phyloP scores from a whole-genome alignment of 2,113 vertebrate genomes.

The Prolemur simus region DNA sequence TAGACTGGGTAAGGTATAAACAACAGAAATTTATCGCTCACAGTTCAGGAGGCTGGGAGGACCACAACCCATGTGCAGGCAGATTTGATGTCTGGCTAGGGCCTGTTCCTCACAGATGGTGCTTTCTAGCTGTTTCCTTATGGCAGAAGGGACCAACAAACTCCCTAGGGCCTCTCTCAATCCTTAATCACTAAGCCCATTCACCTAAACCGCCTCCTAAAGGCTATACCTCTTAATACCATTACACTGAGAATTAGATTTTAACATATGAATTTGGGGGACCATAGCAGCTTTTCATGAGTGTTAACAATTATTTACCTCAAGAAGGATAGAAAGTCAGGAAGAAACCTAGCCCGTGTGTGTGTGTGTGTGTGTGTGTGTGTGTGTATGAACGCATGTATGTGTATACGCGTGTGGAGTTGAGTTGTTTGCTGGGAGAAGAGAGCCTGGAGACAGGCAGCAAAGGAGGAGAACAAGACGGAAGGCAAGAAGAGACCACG shows the following conservation, averaged over 20 bases:
- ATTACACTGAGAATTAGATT: not conserved
- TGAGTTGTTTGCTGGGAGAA: not conserved
- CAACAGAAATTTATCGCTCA: not conserved
- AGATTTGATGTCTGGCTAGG: not conserved
- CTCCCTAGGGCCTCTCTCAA: not conserved
- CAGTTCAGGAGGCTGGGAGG: not conserved
- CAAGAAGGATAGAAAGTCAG: not conserved
- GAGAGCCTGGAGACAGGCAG: not conserved
- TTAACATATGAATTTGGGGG: not conserved
- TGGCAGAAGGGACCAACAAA: not conserved
- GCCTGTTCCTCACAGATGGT: not conserved
- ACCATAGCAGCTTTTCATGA: not conserved
- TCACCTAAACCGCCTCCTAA: not conserved
- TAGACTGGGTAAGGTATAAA: not conserved
- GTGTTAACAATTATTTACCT: not conserved
- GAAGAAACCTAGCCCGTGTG: not conserved
- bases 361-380: not conserved
- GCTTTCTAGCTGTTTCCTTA: not conserved
- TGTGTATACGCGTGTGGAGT: not conserved
- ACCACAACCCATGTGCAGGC: not conserved
- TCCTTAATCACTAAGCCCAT: not conserved
- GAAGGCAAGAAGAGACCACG: not conserved
- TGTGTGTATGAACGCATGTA: rapidly evolving
- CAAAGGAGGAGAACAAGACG: not conserved
- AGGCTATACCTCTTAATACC: not conserved